phyloP scores from a whole-genome alignment of 2,888 invertebrate species.

The Diaphora mendica region DNA sequence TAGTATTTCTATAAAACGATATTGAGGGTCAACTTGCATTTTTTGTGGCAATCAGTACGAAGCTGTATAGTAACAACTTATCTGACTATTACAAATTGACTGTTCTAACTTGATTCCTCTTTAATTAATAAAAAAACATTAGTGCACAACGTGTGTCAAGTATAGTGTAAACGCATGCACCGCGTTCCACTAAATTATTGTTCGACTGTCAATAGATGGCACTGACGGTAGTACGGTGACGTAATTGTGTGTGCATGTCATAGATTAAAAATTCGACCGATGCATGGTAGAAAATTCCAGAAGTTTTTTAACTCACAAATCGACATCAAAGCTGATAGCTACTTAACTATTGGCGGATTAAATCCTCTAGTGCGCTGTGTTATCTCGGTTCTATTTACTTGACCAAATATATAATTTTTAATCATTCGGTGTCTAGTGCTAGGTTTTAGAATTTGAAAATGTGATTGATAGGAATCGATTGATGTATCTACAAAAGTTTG shows the following conservation, averaged over 20 bases:
- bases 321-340: neutral
- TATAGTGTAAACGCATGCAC: too few relatives aligned
- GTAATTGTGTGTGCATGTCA: neutral
- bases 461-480: neutral
- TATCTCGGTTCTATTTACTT: neutral
- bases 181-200: too few relatives aligned
- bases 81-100: too few relatives aligned
- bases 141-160: too few relatives aligned
- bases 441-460: neutral
- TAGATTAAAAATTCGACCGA: neutral
- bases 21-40: too few relatives aligned
- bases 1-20: too few relatives aligned
- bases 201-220: neutral
- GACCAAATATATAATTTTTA: neutral
- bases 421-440: neutral
- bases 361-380: neutral
- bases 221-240: neutral
- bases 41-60: too few relatives aligned
- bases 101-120: too few relatives aligned
- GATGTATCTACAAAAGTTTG: too few relatives aligned
- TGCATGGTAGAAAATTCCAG: neutral
- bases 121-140: too few relatives aligned
- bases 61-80: too few relatives aligned
- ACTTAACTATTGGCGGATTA: neutral
- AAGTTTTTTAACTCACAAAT: neutral